Conservation (phyloP, 2,797 vertebrate genomes). For the Coluber constrictor region DNA sequence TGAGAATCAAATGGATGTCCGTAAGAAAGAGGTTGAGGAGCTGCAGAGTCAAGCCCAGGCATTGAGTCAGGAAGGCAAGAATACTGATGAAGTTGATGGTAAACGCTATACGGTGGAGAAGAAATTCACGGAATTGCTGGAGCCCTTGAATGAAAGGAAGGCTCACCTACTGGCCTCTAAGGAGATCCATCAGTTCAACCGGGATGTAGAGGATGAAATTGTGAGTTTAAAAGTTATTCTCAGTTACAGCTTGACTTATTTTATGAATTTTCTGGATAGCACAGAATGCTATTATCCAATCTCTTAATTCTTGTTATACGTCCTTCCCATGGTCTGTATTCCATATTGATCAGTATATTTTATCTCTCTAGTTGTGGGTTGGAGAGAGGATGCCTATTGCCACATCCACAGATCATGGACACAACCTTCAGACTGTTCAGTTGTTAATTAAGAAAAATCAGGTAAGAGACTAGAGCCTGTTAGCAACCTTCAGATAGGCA, state of each 20-base stretch:
- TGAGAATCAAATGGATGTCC: conserved; percentile 93
- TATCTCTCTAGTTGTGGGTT: conserved; percentile 85
- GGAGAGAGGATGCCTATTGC: conserved; percentile 94
- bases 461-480: conserved; percentile 65
- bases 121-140: conserved; percentile 82
- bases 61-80: conserved; percentile 89
- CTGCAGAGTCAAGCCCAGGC: conserved; percentile 84
- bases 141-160: conserved; percentile 82
- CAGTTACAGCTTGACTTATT: neutral
- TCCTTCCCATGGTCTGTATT: neutral
- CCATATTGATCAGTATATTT: neutral
- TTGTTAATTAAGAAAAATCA: conserved; percentile 98
- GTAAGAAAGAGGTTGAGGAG: conserved; percentile 91
- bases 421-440: conserved; percentile 97
- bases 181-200: conserved; percentile 94
- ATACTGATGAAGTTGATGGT: conserved; percentile 88
- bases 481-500: neutral
- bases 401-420: conserved; percentile 92
- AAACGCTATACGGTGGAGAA: conserved; percentile 82
- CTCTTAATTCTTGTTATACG: neutral
- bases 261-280: rapidly evolving
- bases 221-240: conserved; percentile 71
- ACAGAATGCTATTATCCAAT: neutral
- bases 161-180: conserved; percentile 86
- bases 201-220: conserved; percentile 92